Evolutionary conservation across 2,888 invertebrate genomes (phyloP).

Genomic region (Neocrepidodera transversa): DNA sequence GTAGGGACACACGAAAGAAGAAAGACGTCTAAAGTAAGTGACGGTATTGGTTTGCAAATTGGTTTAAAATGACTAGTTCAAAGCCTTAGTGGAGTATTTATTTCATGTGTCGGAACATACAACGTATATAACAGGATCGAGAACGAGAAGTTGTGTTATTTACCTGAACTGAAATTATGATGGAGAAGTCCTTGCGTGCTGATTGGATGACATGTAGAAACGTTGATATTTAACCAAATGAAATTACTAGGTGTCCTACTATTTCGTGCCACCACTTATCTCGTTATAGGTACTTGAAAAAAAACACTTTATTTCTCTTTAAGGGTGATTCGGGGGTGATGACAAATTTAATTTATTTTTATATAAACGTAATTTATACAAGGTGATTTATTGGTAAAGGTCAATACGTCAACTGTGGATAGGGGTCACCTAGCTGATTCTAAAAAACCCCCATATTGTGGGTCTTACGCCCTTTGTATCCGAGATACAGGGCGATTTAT

Average conservation of each 20-base stretch:
- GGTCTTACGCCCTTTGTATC: too few relatives aligned
- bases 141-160: constrained; percentile 24
- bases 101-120: constrained; percentile 27
- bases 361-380: too few relatives aligned
- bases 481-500: too few relatives aligned
- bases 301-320: constrained; percentile 3
- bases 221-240: constrained; percentile 55
- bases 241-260: constrained; percentile 54
- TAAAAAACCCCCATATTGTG: too few relatives aligned
- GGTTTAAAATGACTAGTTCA: constrained; percentile 28
- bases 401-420: too few relatives aligned
- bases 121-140: constrained; percentile 12
- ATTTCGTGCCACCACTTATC: neutral
- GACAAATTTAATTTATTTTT: too few relatives aligned
- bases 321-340: too few relatives aligned
- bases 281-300: neutral
- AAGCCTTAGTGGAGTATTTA: constrained; percentile 22
- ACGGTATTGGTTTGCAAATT: constrained; percentile 25
- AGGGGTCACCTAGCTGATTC: too few relatives aligned
- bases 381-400: too few relatives aligned
- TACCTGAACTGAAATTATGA: constrained; percentile 29
- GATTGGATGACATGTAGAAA: constrained; percentile 54
- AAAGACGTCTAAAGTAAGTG: constrained; percentile 11
- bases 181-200: constrained; percentile 48
- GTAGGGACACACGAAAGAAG: constrained; percentile 20